Evolutionary conservation across 1,140 invertebrate species (phyloP).

Genomic region (Oryctes rhinoceros): DNA sequence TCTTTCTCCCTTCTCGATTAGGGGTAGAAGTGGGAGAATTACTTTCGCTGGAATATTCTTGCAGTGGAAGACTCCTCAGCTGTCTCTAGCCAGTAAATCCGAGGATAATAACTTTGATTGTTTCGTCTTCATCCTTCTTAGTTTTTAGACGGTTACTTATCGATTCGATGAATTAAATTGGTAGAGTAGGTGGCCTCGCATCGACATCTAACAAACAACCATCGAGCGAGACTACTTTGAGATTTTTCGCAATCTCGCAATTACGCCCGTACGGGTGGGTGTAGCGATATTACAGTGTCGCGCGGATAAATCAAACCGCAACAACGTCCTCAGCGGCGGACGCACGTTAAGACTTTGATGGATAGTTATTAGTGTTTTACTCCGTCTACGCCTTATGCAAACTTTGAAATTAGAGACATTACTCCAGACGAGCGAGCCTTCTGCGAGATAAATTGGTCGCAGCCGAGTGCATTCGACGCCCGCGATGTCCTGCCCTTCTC

Average conservation of each 20-base stretch:
- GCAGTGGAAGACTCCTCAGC: no score
- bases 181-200: no score
- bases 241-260: not conserved
- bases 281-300: not conserved
- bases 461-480: constrained; percentile 9
- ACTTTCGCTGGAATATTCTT: no score
- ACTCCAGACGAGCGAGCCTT: not conserved
- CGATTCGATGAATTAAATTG: no score
- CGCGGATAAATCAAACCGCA: not conserved
- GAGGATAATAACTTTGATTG: no score
- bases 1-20: no score
- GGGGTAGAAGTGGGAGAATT: no score
- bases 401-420: constrained; percentile 34
- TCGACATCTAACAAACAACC: no score
- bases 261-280: not conserved
- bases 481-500: not conserved
- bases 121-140: no score
- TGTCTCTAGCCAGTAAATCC: no score
- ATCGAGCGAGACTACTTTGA: no score
- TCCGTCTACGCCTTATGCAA: constrained; percentile 5
- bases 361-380: constrained; percentile 6
- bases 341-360: constrained; percentile 8
- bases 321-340: not conserved
- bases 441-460: constrained; percentile 4
- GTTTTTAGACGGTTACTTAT: no score